These are phyloP conservation scores for Eurypyga helias DNA, from an alignment of 2,113 vertebrate genomes.

Conservation along the genomic window DNA sequence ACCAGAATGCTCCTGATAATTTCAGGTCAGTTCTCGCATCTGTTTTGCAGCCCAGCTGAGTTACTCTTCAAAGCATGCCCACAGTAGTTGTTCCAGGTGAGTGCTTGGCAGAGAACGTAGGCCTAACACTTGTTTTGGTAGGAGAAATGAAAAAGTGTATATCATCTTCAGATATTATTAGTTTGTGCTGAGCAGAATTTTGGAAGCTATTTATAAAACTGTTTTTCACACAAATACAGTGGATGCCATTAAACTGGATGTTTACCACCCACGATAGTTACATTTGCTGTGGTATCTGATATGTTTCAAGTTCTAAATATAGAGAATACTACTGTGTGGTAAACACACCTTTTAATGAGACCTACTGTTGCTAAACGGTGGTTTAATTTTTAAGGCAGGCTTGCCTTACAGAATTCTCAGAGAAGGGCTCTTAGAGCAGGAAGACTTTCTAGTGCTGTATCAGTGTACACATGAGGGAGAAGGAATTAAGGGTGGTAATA, in stretches of 20 bases:
- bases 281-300: background rate
- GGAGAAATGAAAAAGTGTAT: background rate
- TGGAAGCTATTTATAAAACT: constrained; percentile 16
- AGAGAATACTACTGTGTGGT: background rate
- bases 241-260: constrained; percentile 20
- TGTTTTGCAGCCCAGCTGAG: background rate
- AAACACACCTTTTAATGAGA: constrained; percentile 46
- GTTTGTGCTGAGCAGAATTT: background rate
- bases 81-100: background rate
- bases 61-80: background rate
- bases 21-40: background rate
- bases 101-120: background rate
- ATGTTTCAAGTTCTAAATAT: constrained; percentile 16
- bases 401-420: background rate
- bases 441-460: background rate
- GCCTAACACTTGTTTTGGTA: background rate
- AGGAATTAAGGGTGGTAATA: background rate
- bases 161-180: background rate
- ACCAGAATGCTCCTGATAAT: background rate
- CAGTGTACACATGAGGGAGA: background rate
- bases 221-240: background rate
- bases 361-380: background rate
- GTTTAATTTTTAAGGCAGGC: constrained; percentile 15
- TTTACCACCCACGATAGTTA: constrained; percentile 25
- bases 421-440: background rate